Evolutionary conservation across 2,113 vertebrate species (phyloP).

Genomic region (Caracal caracal): DNA sequence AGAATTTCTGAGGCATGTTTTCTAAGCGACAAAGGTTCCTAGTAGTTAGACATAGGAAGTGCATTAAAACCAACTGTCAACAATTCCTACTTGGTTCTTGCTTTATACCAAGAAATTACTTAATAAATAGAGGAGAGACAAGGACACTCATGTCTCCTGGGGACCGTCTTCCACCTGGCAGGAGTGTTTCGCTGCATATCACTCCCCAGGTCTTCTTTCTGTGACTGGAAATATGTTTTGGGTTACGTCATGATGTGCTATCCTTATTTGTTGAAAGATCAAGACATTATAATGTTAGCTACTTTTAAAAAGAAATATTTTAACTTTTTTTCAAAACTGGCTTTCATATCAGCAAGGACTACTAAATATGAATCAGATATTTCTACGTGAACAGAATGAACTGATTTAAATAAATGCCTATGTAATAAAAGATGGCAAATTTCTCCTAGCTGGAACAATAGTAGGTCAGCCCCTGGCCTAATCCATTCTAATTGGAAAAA

Average conservation of each 20-base stretch:
- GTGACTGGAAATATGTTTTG: background rate
- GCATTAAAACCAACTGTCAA: background rate
- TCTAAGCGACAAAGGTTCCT: background rate
- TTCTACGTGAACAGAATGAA: background rate
- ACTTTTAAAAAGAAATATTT: background rate
- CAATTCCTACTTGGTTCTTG: background rate
- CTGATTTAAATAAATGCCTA: background rate
- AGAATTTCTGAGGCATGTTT: background rate
- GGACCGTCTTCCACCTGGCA: background rate
- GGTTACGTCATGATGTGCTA: background rate
- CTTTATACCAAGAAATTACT: background rate
- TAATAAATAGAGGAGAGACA: background rate
- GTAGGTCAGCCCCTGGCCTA: background rate
- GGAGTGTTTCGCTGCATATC: background rate
- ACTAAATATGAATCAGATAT: background rate
- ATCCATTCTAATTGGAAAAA: background rate
- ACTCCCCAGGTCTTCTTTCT: background rate
- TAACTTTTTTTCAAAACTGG: background rate
- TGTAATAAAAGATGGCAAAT: background rate
- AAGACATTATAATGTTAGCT: background rate
- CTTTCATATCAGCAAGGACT: background rate
- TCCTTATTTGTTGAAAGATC: background rate
- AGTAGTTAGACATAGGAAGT: background rate
- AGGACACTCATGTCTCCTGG: background rate
- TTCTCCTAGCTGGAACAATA: background rate